Evolutionary conservation across 2,113 vertebrate species (phyloP), one percentile per base, ranked within the genome.

Genomic region (Cebus imitator): DNA sequence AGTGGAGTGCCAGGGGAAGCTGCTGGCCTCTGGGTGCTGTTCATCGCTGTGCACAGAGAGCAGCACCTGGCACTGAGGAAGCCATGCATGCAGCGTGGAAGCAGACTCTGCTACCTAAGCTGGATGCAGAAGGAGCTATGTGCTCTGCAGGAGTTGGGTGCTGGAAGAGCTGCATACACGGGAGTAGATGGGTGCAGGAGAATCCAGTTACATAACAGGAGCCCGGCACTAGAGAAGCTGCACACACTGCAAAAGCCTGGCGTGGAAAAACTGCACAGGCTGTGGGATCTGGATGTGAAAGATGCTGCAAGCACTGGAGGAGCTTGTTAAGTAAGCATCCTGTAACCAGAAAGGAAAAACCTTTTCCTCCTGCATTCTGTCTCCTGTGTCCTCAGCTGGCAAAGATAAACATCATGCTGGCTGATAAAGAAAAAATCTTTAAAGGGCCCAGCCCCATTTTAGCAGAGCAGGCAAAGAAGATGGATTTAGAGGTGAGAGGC

Each of bases 161-260:
- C 68, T 75, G 3, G 55, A 87, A 70, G 32, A 43, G 48, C 10
- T 43, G 5, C 10, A 2, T 14, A 8, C 12, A 0, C 8, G 4
- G 14, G 43, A 13, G 43, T n/a, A 73, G 5, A 6, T 16, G 64
- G 55, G 11, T 5, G 1, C 3, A 9, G 23, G 23, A 61, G 57
- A 82, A 57, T 27, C 75, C 23, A 0, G 11, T 12, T 21, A 6
- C 0, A 0, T 21, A 1, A 18, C 17, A 8, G 83, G 43, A 92
- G n/a, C 9, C 10, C 72, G 50, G 43, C 2, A 3, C 27, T 3
- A 12, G 61, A 64, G 45, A 72, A 80, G 70, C 61, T 6, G 14
- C 25, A 32, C 45, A 1, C 2, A 0, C 10, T 11, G 13, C 3
- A 5, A 32, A 16, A 55, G 13, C 37, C 70, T 52, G 3, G 66